Evolutionary conservation across 2,113 vertebrate genomes (phyloP).

Genomic region (Stictonetta naevosa): DNA sequence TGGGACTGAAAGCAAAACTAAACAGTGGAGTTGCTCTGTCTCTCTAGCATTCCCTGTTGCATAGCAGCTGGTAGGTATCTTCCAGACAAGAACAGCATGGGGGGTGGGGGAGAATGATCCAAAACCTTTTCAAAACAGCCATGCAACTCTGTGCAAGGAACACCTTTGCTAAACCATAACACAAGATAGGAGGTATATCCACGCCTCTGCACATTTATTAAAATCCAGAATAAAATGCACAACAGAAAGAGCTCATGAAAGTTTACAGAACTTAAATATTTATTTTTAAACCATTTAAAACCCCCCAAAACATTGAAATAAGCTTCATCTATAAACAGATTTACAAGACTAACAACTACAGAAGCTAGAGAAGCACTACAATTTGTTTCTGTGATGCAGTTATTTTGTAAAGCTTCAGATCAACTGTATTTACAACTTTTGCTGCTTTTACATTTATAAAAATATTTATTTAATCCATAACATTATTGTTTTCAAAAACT

Average conservation of each 20-base stretch:
- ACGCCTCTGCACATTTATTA: neutral
- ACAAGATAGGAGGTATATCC: neutral
- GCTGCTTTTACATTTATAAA: constrained; percentile 86
- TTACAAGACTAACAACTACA: constrained; percentile 80
- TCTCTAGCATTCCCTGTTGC: neutral
- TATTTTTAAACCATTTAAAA: constrained; percentile 83
- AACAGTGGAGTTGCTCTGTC: neutral
- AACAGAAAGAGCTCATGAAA: constrained; percentile 42
- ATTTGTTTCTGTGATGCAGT: constrained; percentile 72
- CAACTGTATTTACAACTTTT: constrained; percentile 85
- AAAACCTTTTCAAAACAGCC: neutral
- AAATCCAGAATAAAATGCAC: neutral
- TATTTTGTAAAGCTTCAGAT: constrained; percentile 82
- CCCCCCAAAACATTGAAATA: constrained; percentile 77
- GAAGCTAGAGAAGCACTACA: constrained; percentile 75
- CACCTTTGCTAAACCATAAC: neutral
- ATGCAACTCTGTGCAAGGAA: neutral
- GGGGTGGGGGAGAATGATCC: neutral
- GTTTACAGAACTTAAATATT: constrained; percentile 88
- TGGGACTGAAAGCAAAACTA: neutral
- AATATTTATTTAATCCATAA: constrained; percentile 85
- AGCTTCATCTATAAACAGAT: constrained; percentile 82
- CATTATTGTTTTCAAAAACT: constrained; percentile 82
- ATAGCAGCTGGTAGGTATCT: neutral
- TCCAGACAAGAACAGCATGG: neutral